Conservation (phyloP, 2,888 invertebrate species). For the Parasteatoda lunata region DNA sequence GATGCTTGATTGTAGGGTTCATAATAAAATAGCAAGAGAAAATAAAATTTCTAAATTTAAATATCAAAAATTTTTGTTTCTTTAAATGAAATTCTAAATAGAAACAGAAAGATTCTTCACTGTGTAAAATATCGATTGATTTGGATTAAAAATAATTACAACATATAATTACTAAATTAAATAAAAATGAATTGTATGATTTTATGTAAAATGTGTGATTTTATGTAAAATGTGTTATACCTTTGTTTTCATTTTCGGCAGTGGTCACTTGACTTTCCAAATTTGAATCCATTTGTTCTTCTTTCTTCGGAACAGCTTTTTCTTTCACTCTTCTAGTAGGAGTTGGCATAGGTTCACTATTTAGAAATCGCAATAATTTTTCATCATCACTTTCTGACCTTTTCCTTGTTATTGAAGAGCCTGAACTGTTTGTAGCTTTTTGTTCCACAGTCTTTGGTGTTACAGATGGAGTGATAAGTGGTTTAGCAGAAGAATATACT, state of each 20-base stretch:
- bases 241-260: background rate
- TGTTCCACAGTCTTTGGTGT: background rate
- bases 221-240: no score
- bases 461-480: background rate
- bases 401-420: slow-evolving; percentile 49
- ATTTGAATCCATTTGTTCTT: background rate
- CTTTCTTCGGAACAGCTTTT: background rate
- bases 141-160: no score
- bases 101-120: no score
- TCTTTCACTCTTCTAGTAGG: slow-evolving; percentile 14
- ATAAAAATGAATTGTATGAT: no score
- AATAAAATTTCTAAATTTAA: no score
- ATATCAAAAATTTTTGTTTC: no score
- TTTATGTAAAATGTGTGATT: no score
- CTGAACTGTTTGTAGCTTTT: background rate
- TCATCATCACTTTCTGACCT: slow-evolving; percentile 73
- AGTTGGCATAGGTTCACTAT: slow-evolving; percentile 70
- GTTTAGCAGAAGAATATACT: background rate
- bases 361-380: slow-evolving; percentile 75
- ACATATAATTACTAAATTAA: no score
- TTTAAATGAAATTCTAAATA: no score
- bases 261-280: background rate
- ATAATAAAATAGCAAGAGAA: no score
- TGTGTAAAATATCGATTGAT: no score
- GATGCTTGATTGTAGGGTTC: no score